These are phyloP conservation scores for Zaprionus bogoriensis DNA, from an alignment of 2,888 invertebrate genomes.

Conservation along the genomic window DNA sequence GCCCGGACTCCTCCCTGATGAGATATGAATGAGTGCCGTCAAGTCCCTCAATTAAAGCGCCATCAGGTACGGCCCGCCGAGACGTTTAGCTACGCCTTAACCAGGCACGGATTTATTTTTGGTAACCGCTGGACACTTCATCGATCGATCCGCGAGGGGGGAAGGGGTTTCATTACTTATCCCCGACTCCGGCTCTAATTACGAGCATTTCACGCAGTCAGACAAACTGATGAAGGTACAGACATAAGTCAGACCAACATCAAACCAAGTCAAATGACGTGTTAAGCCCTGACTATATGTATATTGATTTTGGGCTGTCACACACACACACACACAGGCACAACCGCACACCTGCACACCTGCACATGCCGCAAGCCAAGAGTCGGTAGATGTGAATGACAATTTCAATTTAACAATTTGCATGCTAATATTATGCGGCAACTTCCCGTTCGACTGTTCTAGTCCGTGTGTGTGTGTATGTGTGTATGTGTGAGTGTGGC, in stretches of 20 bases:
- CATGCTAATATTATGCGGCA: slow-evolving; percentile 65
- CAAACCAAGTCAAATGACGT: slow-evolving; percentile 35
- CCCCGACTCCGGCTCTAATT: slow-evolving; percentile 36
- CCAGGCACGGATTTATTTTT: slow-evolving; percentile 56
- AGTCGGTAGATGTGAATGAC: slow-evolving; percentile 65
- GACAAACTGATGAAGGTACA: slow-evolving; percentile 15
- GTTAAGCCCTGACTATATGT: slow-evolving; percentile 27
- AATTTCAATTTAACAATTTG: slow-evolving; percentile 76
- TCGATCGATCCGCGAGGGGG: slow-evolving; percentile 36
- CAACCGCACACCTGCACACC: background rate
- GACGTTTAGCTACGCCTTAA: background rate
- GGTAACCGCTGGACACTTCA: slow-evolving; percentile 22
- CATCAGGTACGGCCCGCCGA: slow-evolving; percentile 41
- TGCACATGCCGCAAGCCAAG: slow-evolving; percentile 55
- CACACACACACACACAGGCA: background rate
- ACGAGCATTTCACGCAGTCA: slow-evolving; percentile 6
- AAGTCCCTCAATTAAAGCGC: slow-evolving; percentile 60
- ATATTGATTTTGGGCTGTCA: slow-evolving; percentile 39
- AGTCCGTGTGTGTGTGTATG: slow-evolving; percentile 8
- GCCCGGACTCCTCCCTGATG: slow-evolving; percentile 22
- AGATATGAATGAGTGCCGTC: slow-evolving; percentile 47
- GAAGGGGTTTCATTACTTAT: slow-evolving; percentile 3
- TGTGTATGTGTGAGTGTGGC: slow-evolving; percentile 5
- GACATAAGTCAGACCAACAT: slow-evolving; percentile 2
- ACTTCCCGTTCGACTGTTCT: slow-evolving; percentile 35